Conservation (phyloP, 2,113 vertebrate species). For the Ciconia maguari region DNA sequence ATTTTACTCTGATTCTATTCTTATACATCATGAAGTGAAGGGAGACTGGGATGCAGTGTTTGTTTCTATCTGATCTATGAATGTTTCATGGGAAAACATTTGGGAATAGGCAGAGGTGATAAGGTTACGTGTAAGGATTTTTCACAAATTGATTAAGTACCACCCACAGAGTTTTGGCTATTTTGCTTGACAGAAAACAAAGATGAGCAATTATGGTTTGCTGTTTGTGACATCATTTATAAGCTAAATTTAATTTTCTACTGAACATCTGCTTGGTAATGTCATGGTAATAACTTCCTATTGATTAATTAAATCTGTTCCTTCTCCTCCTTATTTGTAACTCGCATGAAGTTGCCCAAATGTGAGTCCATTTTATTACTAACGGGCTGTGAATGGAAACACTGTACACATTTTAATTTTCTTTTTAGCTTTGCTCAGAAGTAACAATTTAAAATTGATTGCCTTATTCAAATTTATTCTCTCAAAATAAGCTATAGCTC, state of each 20-base stretch:
- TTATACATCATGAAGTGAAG: background rate
- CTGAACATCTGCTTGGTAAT: constrained; percentile 75
- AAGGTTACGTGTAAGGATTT: constrained; percentile 39
- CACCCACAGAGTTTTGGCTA: constrained; percentile 37
- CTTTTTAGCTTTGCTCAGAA: constrained; percentile 15
- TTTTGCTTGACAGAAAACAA: constrained; percentile 62
- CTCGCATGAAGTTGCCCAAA: constrained; percentile 24
- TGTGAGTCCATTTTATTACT: constrained; percentile 12
- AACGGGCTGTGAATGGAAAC: background rate
- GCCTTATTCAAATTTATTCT: background rate
- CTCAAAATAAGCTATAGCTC: background rate
- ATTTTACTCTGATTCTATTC: constrained; percentile 10
- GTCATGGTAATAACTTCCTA: constrained; percentile 80
- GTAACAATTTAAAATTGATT: constrained; percentile 12
- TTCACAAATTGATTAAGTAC: constrained; percentile 6
- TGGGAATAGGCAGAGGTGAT: constrained; percentile 4
- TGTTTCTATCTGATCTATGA: background rate
- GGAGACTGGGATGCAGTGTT: background rate
- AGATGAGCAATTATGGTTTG: constrained; percentile 67
- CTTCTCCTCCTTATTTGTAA: constrained; percentile 61
- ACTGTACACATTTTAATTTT: constrained; percentile 14
- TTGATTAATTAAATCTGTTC: constrained; percentile 64
- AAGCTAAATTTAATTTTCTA: constrained; percentile 79
- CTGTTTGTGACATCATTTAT: constrained; percentile 73
- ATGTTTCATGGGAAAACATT: background rate